A percentile compares a stretch with the other conserved stretches of the same genome.
Conservation (phyloP, 2,888 invertebrate genomes). For the Sepiola atlantica region DNA sequence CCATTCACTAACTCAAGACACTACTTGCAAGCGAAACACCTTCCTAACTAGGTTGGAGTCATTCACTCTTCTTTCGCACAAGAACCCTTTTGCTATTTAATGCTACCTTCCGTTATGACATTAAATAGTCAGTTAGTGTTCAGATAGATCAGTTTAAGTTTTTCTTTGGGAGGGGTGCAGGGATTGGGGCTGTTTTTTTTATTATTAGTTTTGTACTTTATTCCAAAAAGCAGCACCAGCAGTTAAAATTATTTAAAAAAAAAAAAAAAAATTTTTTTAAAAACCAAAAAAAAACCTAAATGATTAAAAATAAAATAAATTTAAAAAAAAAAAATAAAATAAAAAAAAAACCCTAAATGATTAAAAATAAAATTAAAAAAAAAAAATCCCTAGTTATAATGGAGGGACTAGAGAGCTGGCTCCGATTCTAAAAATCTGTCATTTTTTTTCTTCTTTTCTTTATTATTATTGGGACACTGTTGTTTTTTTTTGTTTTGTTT, state of each 20-base stretch:
- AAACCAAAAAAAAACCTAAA: not conserved
- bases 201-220: no score
- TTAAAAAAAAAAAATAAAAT: not conserved
- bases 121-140: not conserved
- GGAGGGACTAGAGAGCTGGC: conserved; percentile 11
- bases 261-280: not conserved
- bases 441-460: not conserved
- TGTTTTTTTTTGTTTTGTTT: not conserved
- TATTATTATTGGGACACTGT: not conserved
- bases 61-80: not conserved
- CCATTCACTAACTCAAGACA: not conserved
- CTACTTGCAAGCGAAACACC: conserved; percentile 10
- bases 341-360: not conserved
- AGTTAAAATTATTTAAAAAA: not conserved
- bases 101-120: not conserved
- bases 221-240: not conserved
- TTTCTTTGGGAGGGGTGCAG: not conserved
- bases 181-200: no score
- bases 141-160: conserved; percentile 32
- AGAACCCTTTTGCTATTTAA: not conserved
- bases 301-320: not conserved
- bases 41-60: not conserved
- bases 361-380: not conserved
- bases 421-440: not conserved
- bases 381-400: conserved; percentile 16